Evolutionary conservation across 2,888 invertebrate genomes (phyloP), one percentile per base, ranked within the genome.

Genomic region (Gastrophysa polygoni): DNA sequence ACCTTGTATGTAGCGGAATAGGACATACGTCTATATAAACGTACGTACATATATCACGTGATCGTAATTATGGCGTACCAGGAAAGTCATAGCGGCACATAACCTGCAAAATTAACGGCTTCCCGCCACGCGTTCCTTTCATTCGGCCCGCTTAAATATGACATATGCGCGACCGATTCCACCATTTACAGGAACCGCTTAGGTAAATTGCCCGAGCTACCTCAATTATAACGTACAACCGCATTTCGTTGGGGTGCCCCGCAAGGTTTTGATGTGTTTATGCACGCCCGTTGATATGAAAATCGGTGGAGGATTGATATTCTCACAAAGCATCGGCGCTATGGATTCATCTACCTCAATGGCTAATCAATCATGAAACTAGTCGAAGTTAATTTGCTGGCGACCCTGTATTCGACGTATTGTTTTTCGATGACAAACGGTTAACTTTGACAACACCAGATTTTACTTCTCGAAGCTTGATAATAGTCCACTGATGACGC

Each of bases 81-180:
- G 5, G 29, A 10, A 32, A 32, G 5, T 32, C 29, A 8, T 2
- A 32, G 10, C 29, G 52, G 21, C 52, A 16, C 16, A 52, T 52
- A 52, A 52, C 38, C 52, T 38, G 52, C 38, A 17, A 38, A 18
- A 52, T 52, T 38, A 52, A 52, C 14, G 38, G 20, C 32, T 29
- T 11, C 20, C 21, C 38, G 17, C 47, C 28, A 16, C 20, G 46
- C 29, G 43, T 16, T 52, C 46, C 20, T 46, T 58, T 51, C 51
- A 32, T 46, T 29, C 7, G 38, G 21, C 46, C 34, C 24, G 51
- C 52, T 51, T 50, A 51, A 34, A 52, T 44, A 11, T 46, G 29
- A 52, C 46, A 17, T 43, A 49, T 59, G 48, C n/a, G 49, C 54
- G 20, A 24, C 20, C 43, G 58, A 62, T 62, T 62, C n/a, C 58